Conservation (phyloP, 1,140 invertebrate genomes). For the Arion vulgaris region DNA sequence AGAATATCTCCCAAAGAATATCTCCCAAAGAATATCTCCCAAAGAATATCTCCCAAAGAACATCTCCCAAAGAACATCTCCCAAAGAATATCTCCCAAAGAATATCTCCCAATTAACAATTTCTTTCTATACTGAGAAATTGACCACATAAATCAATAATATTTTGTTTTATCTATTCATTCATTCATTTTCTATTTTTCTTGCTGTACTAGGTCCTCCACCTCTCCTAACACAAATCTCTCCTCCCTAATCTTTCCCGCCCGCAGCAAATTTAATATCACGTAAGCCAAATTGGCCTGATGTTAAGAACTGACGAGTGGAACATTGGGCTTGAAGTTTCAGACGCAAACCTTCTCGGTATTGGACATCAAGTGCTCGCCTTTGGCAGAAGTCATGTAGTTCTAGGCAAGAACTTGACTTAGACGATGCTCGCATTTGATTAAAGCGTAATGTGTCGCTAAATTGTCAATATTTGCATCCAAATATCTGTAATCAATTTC, state of each 20-base stretch:
- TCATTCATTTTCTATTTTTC: too few species aligned
- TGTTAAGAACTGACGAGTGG: slow-evolving; percentile 1
- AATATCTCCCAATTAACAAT: too few species aligned
- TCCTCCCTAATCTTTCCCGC: slow-evolving; percentile 38
- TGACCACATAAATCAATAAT: too few species aligned
- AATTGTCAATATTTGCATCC: slow-evolving; percentile 57
- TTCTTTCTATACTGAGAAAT: too few species aligned
- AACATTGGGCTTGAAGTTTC: neutral
- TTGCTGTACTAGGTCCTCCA: too few species aligned
- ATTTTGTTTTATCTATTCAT: too few species aligned
- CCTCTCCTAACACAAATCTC: neutral
- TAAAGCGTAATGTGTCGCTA: slow-evolving; percentile 49
- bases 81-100: too few species aligned
- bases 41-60: too few species aligned
- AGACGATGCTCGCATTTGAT: slow-evolving; percentile 47
- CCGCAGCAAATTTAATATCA: slow-evolving; percentile 50
- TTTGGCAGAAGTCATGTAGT: slow-evolving; percentile 21
- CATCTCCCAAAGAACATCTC: too few species aligned
- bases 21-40: too few species aligned
- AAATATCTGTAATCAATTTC: slow-evolving; percentile 54
- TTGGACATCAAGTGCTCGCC: slow-evolving; percentile 41
- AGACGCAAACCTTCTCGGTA: neutral
- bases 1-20: too few species aligned
- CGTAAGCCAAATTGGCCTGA: slow-evolving; percentile 43
- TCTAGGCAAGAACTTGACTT: slow-evolving; percentile 6